Evolutionary conservation across 2,888 invertebrate species (phyloP).

Genomic region (Agonopterix heracliana): DNA sequence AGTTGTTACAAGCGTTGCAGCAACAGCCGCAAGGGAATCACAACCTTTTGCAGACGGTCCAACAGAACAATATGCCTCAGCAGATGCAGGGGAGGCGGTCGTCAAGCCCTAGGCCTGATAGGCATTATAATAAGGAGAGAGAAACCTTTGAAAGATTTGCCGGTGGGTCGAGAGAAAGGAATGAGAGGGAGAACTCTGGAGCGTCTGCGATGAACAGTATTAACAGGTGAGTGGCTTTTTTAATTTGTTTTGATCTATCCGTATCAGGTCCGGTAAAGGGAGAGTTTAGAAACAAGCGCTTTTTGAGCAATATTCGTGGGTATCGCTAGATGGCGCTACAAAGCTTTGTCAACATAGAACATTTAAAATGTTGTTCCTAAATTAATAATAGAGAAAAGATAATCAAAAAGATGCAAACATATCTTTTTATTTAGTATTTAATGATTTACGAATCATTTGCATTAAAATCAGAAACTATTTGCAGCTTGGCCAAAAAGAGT

Average conservation of each 20-base stretch:
- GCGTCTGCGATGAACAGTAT: slow-evolving; percentile 79
- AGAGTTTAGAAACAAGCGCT: not conserved
- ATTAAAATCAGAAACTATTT: too few relatives aligned
- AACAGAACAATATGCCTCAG: slow-evolving; percentile 66
- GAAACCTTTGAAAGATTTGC: slow-evolving; percentile 64
- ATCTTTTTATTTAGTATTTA: too few relatives aligned
- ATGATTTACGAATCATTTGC: too few relatives aligned
- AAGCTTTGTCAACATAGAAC: too few relatives aligned
- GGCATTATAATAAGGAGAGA: slow-evolving; percentile 66
- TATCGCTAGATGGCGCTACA: not conserved
- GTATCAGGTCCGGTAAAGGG: not conserved
- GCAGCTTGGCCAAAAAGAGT: too few relatives aligned
- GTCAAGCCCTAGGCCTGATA: slow-evolving; percentile 61
- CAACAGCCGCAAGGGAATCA: slow-evolving; percentile 78
- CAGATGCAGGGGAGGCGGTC: slow-evolving; percentile 69
- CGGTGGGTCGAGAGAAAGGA: slow-evolving; percentile 69
- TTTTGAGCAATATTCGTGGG: not conserved
- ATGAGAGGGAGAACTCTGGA: slow-evolving; percentile 70
- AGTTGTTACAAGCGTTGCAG: slow-evolving; percentile 84
- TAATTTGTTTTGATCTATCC: not conserved
- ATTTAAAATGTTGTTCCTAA: too few relatives aligned
- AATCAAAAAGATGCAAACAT: too few relatives aligned
- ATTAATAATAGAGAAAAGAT: too few relatives aligned
- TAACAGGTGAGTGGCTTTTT: slow-evolving; percentile 72
- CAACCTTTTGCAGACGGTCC: slow-evolving; percentile 65